These are phyloP conservation scores for Conistra vaccinii DNA, from an alignment of 2,888 invertebrate species.

Conservation along the genomic window DNA sequence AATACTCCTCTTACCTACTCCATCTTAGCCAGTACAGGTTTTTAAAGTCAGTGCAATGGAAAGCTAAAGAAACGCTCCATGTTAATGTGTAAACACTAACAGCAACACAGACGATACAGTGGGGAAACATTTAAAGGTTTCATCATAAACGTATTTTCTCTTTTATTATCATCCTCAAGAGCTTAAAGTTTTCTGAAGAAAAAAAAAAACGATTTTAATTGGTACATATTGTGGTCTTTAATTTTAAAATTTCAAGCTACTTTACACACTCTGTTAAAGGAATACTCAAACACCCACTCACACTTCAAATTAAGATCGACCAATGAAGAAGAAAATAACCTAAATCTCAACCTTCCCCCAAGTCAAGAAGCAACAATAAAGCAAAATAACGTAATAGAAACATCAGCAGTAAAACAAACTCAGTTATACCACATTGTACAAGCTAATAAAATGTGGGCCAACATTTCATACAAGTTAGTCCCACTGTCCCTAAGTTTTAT, in stretches of 20 bases:
- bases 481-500: conserved; percentile 50
- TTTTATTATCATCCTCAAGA: not conserved
- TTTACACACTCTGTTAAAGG: not conserved
- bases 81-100: not conserved
- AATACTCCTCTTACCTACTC: not conserved
- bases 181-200: accelerated
- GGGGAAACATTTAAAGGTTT: not conserved
- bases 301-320: not conserved
- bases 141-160: too few species aligned
- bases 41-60: not conserved
- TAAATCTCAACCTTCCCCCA: not conserved
- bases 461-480: conserved; percentile 47
- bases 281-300: not conserved
- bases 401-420: conserved; percentile 31
- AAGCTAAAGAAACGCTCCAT: not conserved
- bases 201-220: not conserved
- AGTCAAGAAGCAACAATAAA: conserved; percentile 16
- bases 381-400: conserved; percentile 43
- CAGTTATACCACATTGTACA: conserved; percentile 17
- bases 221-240: not conserved
- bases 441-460: conserved; percentile 46
- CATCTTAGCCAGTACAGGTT: not conserved
- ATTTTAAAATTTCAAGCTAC: not conserved
- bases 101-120: not conserved
- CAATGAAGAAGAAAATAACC: not conserved